A percentile compares a stretch with the other conserved stretches of the same genome.
Evolutionary conservation across 2,797 vertebrate species (phyloP).

Genomic region (Enteromius unitaeniatus): DNA sequence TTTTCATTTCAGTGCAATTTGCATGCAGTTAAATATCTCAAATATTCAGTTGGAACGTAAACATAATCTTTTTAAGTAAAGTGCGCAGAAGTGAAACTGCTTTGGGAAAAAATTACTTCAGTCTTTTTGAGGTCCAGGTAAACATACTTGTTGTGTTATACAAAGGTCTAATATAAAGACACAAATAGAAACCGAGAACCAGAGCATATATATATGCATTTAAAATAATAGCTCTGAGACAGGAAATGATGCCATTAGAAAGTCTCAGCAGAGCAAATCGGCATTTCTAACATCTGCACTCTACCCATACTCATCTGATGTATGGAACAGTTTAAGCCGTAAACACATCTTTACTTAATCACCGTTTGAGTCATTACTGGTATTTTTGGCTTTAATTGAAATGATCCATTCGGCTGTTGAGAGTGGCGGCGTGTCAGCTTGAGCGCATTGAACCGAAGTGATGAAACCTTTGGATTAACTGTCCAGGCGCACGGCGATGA

Average conservation of each 20-base stretch:
- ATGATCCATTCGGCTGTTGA: constrained; percentile 60
- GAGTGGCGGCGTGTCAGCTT: constrained; percentile 51
- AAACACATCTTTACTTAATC: constrained; percentile 65
- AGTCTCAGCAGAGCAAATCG: constrained; percentile 71
- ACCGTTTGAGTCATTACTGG: constrained; percentile 62
- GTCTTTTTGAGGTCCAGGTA: not conserved
- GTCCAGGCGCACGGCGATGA: constrained; percentile 37
- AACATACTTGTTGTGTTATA: not conserved
- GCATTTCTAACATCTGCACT: constrained; percentile 70
- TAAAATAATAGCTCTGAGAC: constrained; percentile 81
- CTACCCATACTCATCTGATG: constrained; percentile 63
- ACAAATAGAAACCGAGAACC: constrained; percentile 23
- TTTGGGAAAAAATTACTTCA: too few species aligned
- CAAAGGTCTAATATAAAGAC: not conserved
- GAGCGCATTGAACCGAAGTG: constrained; percentile 49
- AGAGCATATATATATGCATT: constrained; percentile 59
- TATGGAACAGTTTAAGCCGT: constrained; percentile 61
- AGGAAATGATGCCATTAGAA: constrained; percentile 81
- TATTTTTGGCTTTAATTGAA: constrained; percentile 67
- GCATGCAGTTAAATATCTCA: not conserved
- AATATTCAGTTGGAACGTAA: not conserved
- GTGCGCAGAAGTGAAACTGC: not conserved
- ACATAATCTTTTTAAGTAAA: not conserved
- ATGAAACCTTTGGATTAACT: constrained; percentile 53
- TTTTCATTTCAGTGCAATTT: not conserved